phyloP scores from a whole-genome alignment of 2,113 vertebrate genomes.

The Pituophis catenifer region DNA sequence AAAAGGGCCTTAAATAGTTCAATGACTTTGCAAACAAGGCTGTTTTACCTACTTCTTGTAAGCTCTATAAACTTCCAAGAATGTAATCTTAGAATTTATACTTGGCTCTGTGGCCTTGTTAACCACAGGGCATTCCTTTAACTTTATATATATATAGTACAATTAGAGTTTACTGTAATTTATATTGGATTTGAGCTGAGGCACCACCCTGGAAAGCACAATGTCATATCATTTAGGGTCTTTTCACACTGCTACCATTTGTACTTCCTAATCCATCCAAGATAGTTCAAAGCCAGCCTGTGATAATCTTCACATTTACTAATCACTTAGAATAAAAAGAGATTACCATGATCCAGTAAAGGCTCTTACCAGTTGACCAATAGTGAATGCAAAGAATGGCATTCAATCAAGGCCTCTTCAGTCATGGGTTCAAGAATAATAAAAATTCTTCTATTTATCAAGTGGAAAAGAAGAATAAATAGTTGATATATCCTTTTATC shows the following conservation, averaged over 20 bases:
- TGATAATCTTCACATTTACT: neutral
- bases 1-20: neutral
- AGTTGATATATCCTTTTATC: neutral
- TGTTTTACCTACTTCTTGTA: neutral
- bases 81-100: neutral
- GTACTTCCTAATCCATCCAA: neutral
- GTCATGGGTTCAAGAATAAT: neutral
- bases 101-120: neutral
- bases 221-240: neutral
- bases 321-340: neutral
- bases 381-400: neutral
- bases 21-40: constrained; percentile 7
- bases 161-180: neutral
- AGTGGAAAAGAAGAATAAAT: neutral
- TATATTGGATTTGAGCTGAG: neutral
- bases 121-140: neutral
- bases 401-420: neutral
- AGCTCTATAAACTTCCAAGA: neutral
- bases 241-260: neutral
- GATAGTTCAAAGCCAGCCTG: neutral
- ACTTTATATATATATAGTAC: neutral
- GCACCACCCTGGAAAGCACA: neutral
- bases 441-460: neutral
- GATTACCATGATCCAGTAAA: neutral
- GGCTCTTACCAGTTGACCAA: neutral